Conservation (phyloP, 2,113 vertebrate species). For the Nyctibius bracteatus region DNA sequence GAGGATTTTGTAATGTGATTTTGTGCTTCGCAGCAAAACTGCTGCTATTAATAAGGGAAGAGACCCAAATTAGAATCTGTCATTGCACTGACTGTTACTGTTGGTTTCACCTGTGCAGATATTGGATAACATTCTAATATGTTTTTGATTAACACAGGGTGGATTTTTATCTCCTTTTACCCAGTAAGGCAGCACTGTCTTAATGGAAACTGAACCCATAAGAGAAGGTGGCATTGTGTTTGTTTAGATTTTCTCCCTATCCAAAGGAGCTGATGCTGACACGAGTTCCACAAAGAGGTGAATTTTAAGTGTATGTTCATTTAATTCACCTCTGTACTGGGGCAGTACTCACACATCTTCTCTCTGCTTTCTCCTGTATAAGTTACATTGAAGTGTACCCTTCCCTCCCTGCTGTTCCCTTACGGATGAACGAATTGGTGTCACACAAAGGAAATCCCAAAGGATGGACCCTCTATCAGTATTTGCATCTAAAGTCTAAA, state of each 20-base stretch:
- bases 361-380: neutral
- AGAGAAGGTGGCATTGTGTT: neutral
- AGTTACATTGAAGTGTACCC: neutral
- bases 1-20: constrained; percentile 12
- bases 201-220: neutral
- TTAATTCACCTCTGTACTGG: neutral
- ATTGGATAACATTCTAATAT: neutral
- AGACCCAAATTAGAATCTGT: neutral
- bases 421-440: neutral
- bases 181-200: neutral
- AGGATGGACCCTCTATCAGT: neutral
- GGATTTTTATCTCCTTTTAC: constrained; percentile 1
- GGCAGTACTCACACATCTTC: neutral
- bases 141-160: neutral
- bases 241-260: neutral
- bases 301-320: neutral
- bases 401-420: neutral
- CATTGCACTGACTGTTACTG: neutral
- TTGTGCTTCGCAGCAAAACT: neutral
- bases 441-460: neutral
- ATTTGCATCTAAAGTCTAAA: neutral
- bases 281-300: neutral
- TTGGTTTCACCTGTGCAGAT: neutral
- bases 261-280: neutral
- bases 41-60: constrained; percentile 7